Base-by-base conservation (phyloP, 1,140 invertebrate species). In the Lepidurus couesii region DNA sequence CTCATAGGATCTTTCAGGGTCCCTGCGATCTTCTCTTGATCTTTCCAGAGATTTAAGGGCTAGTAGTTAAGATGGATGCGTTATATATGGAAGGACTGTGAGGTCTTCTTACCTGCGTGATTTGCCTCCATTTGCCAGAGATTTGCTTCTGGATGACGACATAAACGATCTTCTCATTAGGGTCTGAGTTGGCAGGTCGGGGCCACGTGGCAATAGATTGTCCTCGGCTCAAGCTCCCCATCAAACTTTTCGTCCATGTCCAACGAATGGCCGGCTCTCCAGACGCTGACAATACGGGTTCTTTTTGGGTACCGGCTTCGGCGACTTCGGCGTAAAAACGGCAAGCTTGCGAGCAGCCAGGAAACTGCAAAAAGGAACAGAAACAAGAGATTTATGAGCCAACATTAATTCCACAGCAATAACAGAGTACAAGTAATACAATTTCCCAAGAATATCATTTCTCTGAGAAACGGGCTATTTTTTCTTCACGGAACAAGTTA, bases 281-380 rank as follows among this genome's bases (percentile, higher is more conserved):
- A 81, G 89, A 89, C 10, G 89, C 90, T 81, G 90, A 88, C 78
- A 90, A 89, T 45, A 90, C 90, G 4, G 90, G 90, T 80, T 89
- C 88, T 4, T 88, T 88, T 80, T 89, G 88, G 78, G 89, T 88
- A 7, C 86, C 81, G 21, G 77, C 73, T 3, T 77, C 86, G 85
- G 87, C 87, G 21, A 88, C 87, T 84, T 89, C 89, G 24, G 86
- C 85, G 83, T 90, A 90, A 83, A 91, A 91, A 75, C 88, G 86
- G 83, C 90, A 91, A 4, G 90, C 90, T 77, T 90, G 88, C 83
- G 90, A 89, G 82, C 90, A 91, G 42, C 90, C 90, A 76, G 89
- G 88, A 81, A 90, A 90, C 90, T 91, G 87, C 21, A 87, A 88
- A 88, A 82, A 83, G 86, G 85, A 83, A 79, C 80, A 81, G 80